These are phyloP conservation scores for Pteropus rufus DNA, from an alignment of 2,797 vertebrate species.

Conservation along the genomic window DNA sequence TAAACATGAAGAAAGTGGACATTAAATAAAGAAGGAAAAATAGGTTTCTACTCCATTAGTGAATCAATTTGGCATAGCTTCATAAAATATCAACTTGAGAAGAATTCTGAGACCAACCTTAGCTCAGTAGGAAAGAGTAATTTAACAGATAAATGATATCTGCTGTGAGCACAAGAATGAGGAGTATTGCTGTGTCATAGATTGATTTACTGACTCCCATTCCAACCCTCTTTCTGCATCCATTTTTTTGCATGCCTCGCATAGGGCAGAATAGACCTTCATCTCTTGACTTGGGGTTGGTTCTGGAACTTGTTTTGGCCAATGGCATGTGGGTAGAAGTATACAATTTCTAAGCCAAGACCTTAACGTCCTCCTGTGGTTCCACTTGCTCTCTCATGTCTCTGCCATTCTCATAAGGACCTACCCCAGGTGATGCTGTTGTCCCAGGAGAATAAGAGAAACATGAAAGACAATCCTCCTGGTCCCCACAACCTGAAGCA, in stretches of 20 bases:
- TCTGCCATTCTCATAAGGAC: background rate
- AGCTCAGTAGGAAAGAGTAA: background rate
- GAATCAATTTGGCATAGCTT: background rate
- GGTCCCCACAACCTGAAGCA: background rate
- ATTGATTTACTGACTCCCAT: background rate
- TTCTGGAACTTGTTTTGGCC: background rate
- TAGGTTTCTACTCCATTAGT: background rate
- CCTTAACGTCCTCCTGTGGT: background rate
- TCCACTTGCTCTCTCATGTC: background rate
- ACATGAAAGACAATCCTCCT: background rate
- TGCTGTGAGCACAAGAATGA: background rate
- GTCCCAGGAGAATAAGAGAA: background rate
- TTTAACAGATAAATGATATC: background rate
- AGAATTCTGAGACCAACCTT: background rate
- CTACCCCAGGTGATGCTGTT: background rate
- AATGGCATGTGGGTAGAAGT: background rate
- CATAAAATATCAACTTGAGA: background rate
- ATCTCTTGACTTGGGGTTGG: background rate
- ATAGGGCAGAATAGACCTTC: background rate
- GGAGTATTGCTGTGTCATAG: background rate
- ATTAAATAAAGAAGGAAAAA: background rate
- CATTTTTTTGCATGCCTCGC: background rate
- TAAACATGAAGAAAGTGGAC: background rate
- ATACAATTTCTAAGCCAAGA: background rate
- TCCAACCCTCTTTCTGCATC: background rate